Base-by-base conservation (phyloP, 1,140 invertebrate species). In the Lycorma delicatula region DNA sequence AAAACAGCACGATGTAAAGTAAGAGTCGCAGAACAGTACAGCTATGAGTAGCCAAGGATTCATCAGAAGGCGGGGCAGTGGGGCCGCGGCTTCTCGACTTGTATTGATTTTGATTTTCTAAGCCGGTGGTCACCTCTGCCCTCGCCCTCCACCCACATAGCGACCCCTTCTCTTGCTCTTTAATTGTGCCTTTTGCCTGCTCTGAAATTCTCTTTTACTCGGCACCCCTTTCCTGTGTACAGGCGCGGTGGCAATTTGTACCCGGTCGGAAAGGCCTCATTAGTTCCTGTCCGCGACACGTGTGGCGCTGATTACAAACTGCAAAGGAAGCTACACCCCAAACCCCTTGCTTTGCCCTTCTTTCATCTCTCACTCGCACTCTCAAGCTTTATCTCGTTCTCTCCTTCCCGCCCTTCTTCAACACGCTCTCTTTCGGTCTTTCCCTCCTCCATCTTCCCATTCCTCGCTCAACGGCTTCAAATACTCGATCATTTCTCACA, bases 221-320 rank as follows among this genome's bases (percentile, higher is more conserved):
- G 26, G 54, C 54, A 36, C 50, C 50, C 50, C 50, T 26, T 34
- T 36, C 44, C 54, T 20, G 20, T 27, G 47, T 25, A 49, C 25
- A n/a, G 26, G 38, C 36, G 13, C 2, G 20, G 36, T 18, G 16
- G 1, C 41, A 44, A 44, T 44, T 44, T 44, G 6, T 44, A 16
- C 11, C 23, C 41, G 18, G 23, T 29, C 28, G 46, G 56, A 57
- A 57, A 57, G 46, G 27, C 38, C 44, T 55, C 58, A 60, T 60
- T 60, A 60, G 58, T 60, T 51, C 29, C 44, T 60, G 58, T 60
- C 58, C 46, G 38, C n/a, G 58, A 54, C 58, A 60, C 58, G 58
- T 56, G 58, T 51, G 49, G 3, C 26, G 26, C 27, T 51, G 49
- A 51, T 51, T 51, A 51, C 49, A 51, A 51, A 51, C 49, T 51